These are phyloP conservation scores for Ptilorrhoa leucosticta DNA, from an alignment of 2,113 vertebrate genomes.

Conservation along the genomic window DNA sequence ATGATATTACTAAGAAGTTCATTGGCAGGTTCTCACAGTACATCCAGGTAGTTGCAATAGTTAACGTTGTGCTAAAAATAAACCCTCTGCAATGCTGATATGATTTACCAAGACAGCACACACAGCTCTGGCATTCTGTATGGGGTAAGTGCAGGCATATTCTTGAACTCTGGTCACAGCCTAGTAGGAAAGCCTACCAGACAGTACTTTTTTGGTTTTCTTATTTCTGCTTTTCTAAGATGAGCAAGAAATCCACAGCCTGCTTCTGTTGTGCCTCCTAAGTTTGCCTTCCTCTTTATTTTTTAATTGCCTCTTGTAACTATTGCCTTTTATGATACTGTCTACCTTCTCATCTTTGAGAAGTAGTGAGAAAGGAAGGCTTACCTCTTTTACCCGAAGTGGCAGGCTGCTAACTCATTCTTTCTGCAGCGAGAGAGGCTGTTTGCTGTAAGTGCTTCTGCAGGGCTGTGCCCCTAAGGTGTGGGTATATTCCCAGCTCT, in stretches of 20 bases:
- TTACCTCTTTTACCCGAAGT: background rate
- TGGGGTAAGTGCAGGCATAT: background rate
- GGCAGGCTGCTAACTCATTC: background rate
- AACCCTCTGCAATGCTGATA: background rate
- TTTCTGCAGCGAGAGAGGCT: background rate
- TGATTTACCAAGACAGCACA: background rate
- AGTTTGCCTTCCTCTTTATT: background rate
- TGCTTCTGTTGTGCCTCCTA: background rate
- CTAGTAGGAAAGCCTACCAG: background rate
- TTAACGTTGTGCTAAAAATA: background rate
- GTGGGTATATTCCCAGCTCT: background rate
- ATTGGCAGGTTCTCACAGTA: background rate
- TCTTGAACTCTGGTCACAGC: background rate
- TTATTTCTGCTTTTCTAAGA: background rate
- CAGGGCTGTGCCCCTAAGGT: background rate
- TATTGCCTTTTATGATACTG: background rate
- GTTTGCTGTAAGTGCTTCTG: background rate
- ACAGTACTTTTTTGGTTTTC: background rate
- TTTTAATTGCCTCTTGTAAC: background rate
- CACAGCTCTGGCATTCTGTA: background rate
- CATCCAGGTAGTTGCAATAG: background rate
- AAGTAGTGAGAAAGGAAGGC: background rate
- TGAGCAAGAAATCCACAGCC: background rate
- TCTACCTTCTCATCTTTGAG: background rate
- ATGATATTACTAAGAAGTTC: background rate